phyloP scores from a whole-genome alignment of 2,797 vertebrate genomes.

The Hypotaenidia philippensis region DNA sequence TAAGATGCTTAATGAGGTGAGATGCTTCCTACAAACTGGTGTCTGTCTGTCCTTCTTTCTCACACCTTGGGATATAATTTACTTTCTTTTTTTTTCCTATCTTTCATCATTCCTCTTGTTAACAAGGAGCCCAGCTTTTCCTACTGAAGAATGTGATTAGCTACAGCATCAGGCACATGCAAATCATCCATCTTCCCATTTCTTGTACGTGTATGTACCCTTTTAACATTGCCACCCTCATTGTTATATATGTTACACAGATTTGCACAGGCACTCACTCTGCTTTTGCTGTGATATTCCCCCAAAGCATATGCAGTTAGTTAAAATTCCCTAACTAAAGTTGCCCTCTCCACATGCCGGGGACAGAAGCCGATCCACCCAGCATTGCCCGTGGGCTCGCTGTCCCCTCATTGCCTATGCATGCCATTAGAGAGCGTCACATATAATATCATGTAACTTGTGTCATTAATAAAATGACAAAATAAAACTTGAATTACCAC shows the following conservation, averaged over 20 bases:
- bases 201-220: not conserved
- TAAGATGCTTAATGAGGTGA: slow-evolving; percentile 57
- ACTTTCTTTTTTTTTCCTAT: not conserved
- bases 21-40: not conserved
- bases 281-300: not conserved
- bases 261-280: not conserved
- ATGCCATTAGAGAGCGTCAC: slow-evolving; percentile 7
- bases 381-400: not conserved
- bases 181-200: not conserved
- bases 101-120: not conserved
- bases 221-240: not conserved
- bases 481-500: slow-evolving; percentile 76
- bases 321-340: not conserved
- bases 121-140: not conserved
- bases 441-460: slow-evolving; percentile 40
- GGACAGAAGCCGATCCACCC: not conserved
- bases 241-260: not conserved
- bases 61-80: not conserved
- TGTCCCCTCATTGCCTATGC: not conserved
- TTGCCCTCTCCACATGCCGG: accelerated
- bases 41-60: not conserved
- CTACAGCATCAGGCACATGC: not conserved
- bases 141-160: not conserved
- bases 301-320: not conserved
- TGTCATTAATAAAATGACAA: slow-evolving; percentile 76